Conservation (phyloP, 2,113 vertebrate species). For the Chaetops frenatus region DNA sequence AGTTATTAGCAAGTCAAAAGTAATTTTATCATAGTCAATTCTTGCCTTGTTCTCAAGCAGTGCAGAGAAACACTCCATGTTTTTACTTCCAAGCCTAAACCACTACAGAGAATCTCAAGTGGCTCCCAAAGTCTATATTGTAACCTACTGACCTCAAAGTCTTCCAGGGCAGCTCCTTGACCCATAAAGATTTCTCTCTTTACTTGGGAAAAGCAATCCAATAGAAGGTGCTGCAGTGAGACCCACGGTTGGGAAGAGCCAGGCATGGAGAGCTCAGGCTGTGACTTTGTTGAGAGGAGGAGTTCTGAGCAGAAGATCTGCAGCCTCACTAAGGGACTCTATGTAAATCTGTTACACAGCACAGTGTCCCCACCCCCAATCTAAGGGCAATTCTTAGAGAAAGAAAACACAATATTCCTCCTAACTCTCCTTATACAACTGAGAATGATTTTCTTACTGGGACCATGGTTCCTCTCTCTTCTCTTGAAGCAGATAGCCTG, state of each 20-base stretch:
- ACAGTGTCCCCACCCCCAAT: background rate
- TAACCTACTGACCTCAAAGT: background rate
- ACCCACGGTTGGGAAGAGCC: accelerated
- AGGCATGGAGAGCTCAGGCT: accelerated
- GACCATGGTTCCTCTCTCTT: background rate
- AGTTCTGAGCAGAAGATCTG: background rate
- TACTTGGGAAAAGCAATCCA: background rate
- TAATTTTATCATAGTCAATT: background rate
- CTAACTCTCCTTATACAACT: background rate
- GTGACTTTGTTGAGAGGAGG: background rate
- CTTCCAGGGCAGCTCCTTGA: background rate
- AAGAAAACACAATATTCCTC: background rate
- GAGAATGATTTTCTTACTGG: background rate
- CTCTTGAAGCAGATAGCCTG: background rate
- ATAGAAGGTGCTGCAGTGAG: background rate
- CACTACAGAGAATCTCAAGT: background rate
- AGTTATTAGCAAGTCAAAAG: background rate
- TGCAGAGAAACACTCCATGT: background rate
- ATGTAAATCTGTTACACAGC: background rate
- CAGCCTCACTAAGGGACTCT: background rate
- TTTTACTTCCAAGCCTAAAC: background rate
- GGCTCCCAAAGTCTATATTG: background rate
- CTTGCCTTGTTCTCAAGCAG: background rate
- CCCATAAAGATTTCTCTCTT: background rate
- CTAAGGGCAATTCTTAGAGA: background rate